Base-by-base conservation (phyloP, 2,113 vertebrate species). In the Ceuthmochares aereus region DNA sequence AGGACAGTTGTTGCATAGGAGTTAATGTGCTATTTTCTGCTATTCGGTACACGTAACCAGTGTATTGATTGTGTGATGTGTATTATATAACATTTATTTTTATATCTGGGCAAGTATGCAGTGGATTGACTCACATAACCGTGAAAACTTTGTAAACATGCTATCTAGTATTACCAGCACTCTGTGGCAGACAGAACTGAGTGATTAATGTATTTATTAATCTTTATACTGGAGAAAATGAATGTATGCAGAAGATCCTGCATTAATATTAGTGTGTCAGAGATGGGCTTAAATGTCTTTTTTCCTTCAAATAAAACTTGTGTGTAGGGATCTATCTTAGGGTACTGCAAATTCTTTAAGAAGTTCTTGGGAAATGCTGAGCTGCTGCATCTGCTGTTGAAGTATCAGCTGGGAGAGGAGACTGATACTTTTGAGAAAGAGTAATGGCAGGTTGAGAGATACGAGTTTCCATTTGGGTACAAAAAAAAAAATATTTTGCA, bases 81-180 rank as follows among this genome's bases (percentile, higher is more conserved):
- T 56, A 62, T 95, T 94, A 87, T 76, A 54, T 84, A 84, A 84
- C 66, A 56, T 51, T 77, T 91, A 68, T 94, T 95, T 95, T 94
- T 91, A 17, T 89, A 78, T 81, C 43, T 62, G 36, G 77, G 37
- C n/a, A 82, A 92, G n/a, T 36, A 52, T 76, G 30, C 36, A 34
- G 27, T 73, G 69, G 49, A 93, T 84, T 95, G 74, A 94, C 25
- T 82, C 70, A 85, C 27, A 29, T 60, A 82, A 72, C 51, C 0
- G 0, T 36, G 88, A 75, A 91, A 83, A 72, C n/a, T 76, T 68
- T 42, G 73, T 89, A 91, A 95, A 84, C 40, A 66, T 8, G 40
- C n/a, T 70, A 2, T 80, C 36, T 73, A 58, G 37, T 76, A 51
- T 74, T 69, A 29, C 42, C 66, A 78, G 58, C 55, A 17, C 51